Conservation (phyloP, 2,113 vertebrate species). For the Silurus glanis region DNA sequence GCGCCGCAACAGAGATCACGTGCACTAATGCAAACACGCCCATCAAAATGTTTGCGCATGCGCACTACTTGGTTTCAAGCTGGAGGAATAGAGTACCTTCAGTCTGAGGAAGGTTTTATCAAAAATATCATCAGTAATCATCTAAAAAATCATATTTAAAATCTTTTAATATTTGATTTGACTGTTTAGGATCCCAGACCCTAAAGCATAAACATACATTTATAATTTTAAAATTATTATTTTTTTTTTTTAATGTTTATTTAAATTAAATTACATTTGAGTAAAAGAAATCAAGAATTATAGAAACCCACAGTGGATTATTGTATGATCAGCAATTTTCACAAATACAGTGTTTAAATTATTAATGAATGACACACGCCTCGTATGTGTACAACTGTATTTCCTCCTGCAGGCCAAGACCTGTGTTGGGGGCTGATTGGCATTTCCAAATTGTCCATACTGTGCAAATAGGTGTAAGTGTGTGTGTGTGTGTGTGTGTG, state of each 20-base stretch:
- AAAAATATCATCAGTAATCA: no score
- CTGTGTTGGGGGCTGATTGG: no score
- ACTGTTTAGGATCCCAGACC: neutral
- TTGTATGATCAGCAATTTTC: neutral
- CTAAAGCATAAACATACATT: neutral
- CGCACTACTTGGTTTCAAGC: neutral
- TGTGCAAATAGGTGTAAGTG: no score
- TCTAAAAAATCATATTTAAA: no score
- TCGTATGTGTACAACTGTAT: no score
- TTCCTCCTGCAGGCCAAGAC: no score
- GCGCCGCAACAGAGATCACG: neutral
- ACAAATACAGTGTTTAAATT: neutral
- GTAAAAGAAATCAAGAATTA: neutral
- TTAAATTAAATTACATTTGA: neutral
- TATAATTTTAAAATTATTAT: neutral
- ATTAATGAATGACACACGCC: neutral
- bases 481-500: no score
- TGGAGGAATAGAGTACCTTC: neutral
- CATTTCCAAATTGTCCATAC: no score
- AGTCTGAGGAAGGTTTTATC: no score
- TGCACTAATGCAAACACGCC: neutral
- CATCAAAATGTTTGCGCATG: neutral
- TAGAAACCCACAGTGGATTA: neutral
- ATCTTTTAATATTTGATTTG: no score
- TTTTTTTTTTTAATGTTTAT: no score